Evolutionary conservation across 2,888 invertebrate genomes (phyloP), one percentile per base, ranked within the genome.

Genomic region (Sarcophaga rosellei): DNA sequence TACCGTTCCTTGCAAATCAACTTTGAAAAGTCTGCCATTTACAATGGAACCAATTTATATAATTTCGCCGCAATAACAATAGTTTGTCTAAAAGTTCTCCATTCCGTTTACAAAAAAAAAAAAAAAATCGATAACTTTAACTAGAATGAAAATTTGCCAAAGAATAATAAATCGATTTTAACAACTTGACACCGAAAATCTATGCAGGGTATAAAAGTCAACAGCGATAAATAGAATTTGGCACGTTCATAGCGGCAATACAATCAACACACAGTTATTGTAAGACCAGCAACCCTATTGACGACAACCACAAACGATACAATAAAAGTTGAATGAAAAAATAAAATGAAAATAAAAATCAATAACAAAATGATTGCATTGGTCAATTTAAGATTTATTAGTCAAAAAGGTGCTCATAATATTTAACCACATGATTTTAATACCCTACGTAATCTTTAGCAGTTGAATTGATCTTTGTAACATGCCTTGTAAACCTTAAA

Each of bases 301-400:
- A 81, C 77, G 63, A 74, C 62, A 85, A 77, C 47, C 20, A 65
- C 61, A 53, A 53, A 53, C 17, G 12, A 17, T 53, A 35, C 35
- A 35, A 35, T 66, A 68, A 75, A 57, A 17, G 2, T 45, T 21
- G 21, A 25, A 47, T 62, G 5, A 69, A 21, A 17, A 35, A 76
- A 20, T n/a, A 78, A 25, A 77, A 65, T 23, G 0, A 69, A 21
- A 21, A 68, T 66, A 78, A 75, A 68, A 85, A 76, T 82, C 82
- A 68, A 73, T 79, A 85, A 79, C 62, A 81, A 86, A 84, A 77
- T 78, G 77, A 84, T 86, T 86, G 53, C 17, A 84, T 86, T 86
- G 86, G 86, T 84, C 86, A 81, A 84, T 86, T 86, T 86, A 81
- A 86, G 84, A 86, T 86, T 86, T 86, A 86, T 86, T 86, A 74